phyloP scores from a whole-genome alignment of 2,113 vertebrate species.

The Capreolus pygargus region DNA sequence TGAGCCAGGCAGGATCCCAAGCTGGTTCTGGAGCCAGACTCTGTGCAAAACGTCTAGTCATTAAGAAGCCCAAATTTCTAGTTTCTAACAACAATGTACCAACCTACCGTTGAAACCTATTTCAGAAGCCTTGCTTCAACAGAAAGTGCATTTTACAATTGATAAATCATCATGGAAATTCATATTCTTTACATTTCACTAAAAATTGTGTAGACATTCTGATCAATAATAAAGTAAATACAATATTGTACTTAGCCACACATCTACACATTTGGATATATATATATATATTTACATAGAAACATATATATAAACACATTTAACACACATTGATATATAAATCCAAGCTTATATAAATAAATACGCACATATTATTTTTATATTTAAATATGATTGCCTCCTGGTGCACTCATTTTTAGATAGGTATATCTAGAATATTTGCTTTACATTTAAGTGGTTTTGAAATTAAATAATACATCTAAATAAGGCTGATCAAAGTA shows the following conservation, averaged over 20 bases:
- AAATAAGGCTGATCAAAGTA: neutral
- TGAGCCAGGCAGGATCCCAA: slow-evolving; percentile 49
- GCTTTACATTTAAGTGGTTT: neutral
- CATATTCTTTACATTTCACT: neutral
- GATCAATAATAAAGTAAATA: neutral
- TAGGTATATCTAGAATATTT: neutral
- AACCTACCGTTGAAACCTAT: neutral
- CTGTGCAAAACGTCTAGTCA: neutral
- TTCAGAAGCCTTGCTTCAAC: neutral
- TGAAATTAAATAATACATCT: neutral
- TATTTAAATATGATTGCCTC: neutral
- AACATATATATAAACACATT: neutral
- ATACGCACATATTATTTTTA: neutral
- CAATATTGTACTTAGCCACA: neutral
- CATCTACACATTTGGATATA: neutral
- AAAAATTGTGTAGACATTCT: neutral
- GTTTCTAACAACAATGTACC: neutral
- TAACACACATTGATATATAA: neutral
- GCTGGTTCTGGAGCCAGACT: slow-evolving; percentile 13
- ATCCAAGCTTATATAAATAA: neutral
- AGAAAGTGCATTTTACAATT: neutral
- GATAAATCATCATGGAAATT: neutral
- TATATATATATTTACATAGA: neutral
- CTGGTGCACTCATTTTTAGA: neutral
- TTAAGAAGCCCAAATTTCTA: neutral